A percentile compares a stretch with the other conserved stretches of the same genome.
These are phyloP conservation scores for Agrochola litura DNA, from an alignment of 2,888 invertebrate species.

Conservation along the genomic window DNA sequence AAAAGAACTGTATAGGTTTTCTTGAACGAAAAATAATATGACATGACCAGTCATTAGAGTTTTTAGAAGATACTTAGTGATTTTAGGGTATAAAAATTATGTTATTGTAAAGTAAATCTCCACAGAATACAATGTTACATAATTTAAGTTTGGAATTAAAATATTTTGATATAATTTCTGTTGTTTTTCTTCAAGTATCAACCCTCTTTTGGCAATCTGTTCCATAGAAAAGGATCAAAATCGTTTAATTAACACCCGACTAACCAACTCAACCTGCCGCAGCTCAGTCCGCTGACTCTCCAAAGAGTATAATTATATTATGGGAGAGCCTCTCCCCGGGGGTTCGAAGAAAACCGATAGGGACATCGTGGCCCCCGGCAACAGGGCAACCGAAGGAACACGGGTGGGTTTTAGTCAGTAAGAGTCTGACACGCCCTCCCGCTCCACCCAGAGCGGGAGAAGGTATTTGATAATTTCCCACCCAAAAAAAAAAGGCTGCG, in stretches of 20 bases:
- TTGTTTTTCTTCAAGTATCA: background rate
- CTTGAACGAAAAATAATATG: background rate
- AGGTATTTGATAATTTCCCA: too few species aligned
- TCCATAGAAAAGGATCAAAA: background rate
- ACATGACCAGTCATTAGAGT: too few species aligned
- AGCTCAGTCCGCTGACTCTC: background rate
- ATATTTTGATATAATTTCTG: slow-evolving; percentile 8
- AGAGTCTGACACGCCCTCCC: too few species aligned
- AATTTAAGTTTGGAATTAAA: slow-evolving; percentile 43
- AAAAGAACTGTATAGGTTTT: too few species aligned
- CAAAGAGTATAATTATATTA: too few species aligned
- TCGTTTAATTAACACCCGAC: background rate
- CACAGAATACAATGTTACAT: slow-evolving; percentile 24
- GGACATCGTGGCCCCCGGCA: too few species aligned
- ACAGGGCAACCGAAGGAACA: too few species aligned
- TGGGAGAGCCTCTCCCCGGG: background rate
- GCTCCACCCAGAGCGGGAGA: too few species aligned
- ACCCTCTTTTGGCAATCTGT: background rate
- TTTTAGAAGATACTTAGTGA: background rate
- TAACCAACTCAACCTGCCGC: background rate
- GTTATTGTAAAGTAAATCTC: slow-evolving; percentile 13
- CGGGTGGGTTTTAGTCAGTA: too few species aligned
- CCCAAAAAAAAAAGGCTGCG: too few species aligned
- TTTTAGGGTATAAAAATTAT: slow-evolving; percentile 5
- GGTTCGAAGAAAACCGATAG: too few species aligned